A percentile compares a stretch with the other conserved stretches of the same genome.
Conservation (phyloP, 2,113 vertebrate species). For the Rallus limicola region DNA sequence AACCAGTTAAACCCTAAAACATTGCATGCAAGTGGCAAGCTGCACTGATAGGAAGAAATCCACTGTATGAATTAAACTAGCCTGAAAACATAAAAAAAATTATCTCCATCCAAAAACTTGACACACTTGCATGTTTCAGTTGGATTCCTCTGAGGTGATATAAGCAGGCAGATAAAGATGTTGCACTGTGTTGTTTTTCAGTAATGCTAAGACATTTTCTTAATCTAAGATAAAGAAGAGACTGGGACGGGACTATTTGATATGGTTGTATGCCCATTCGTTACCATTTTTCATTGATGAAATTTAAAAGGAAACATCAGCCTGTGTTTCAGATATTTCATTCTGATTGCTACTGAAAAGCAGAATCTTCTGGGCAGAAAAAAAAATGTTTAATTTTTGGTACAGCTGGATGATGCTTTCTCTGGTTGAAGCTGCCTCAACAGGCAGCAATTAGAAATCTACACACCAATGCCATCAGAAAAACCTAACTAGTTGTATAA, state of each 20-base stretch:
- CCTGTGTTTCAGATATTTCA: neutral
- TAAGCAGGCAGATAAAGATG: neutral
- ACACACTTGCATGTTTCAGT: neutral
- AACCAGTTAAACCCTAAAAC: constrained; percentile 8
- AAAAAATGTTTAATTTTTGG: neutral
- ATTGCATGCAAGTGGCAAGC: neutral
- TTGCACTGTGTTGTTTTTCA: neutral
- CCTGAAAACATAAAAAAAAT: neutral
- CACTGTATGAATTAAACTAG: neutral
- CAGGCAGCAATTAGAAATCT: neutral
- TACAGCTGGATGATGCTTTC: neutral
- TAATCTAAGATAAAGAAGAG: neutral
- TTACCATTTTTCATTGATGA: neutral
- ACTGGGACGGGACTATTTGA: neutral
- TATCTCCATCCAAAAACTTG: neutral
- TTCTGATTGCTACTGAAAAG: neutral
- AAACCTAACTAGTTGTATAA: neutral
- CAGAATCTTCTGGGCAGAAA: neutral
- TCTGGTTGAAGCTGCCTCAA: neutral
- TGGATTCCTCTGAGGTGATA: neutral
- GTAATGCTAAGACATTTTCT: neutral
- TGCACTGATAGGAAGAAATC: neutral
- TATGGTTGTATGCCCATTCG: neutral
- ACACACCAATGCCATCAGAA: neutral
- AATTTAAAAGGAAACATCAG: neutral